phyloP scores from a whole-genome alignment of 2,888 invertebrate species.

The Drosophila leonis region DNA sequence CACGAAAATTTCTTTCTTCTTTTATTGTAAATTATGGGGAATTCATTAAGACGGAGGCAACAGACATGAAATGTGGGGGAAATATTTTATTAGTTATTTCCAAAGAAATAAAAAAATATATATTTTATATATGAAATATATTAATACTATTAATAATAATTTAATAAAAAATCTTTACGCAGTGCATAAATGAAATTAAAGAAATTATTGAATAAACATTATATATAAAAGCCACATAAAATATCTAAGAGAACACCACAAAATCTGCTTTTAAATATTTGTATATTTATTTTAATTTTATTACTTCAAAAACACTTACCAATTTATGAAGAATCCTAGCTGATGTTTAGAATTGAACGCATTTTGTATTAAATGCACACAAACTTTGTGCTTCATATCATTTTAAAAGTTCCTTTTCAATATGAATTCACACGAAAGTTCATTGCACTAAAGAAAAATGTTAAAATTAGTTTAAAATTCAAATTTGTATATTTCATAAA shows the following conservation, averaged over 20 bases:
- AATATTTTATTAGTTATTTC: not conserved
- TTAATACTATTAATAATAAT: not conserved
- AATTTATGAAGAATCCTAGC: not conserved
- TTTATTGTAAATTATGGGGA: not conserved
- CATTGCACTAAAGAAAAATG: not conserved
- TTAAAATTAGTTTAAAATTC: not conserved
- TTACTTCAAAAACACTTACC: not conserved
- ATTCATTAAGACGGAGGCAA: not conserved
- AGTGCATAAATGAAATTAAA: not conserved
- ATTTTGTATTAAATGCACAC: not conserved
- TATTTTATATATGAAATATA: not conserved
- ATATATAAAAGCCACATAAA: not conserved
- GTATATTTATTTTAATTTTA: not conserved
- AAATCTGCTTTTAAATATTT: not conserved
- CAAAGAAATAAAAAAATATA: not conserved
- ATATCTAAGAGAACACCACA: not conserved
- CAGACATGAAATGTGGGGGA: not conserved
- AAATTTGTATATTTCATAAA: not conserved
- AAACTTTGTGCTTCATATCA: not conserved
- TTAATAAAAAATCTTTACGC: not conserved
- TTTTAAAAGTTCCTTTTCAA: not conserved
- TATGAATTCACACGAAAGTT: not conserved
- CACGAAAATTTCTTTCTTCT: slow-evolving; percentile 41
- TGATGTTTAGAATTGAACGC: not conserved
- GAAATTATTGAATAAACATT: not conserved